Conservation (phyloP, 2,888 invertebrate genomes). For the Chromoteleia sp. region DNA sequence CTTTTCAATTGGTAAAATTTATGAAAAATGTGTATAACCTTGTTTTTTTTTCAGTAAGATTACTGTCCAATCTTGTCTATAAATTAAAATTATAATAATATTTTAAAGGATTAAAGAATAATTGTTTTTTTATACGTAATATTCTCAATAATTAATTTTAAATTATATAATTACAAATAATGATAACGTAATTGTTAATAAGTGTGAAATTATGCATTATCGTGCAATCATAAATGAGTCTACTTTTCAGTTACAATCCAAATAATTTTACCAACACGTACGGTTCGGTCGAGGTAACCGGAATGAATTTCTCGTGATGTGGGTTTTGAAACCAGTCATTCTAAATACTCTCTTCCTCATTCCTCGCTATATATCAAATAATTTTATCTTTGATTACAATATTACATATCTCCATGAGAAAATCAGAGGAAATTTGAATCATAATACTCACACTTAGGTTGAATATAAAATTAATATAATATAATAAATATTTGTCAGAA, state of each 20-base stretch:
- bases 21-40: neutral
- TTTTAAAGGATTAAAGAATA: neutral
- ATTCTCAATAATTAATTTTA: too few species aligned
- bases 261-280: slow-evolving; percentile 18
- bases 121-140: neutral
- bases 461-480: neutral
- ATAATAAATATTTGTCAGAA: neutral
- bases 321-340: slow-evolving; percentile 43
- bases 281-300: slow-evolving; percentile 14
- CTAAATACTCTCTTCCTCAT: slow-evolving; percentile 51
- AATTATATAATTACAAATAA: neutral
- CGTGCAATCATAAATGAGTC: neutral
- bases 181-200: slow-evolving; percentile 1
- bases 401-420: slow-evolving; percentile 41
- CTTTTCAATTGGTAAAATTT: too few species aligned
- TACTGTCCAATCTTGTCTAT: slow-evolving; percentile 4
- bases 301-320: slow-evolving; percentile 45
- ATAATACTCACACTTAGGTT: neutral
- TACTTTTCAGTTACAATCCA: slow-evolving; percentile 11
- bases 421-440: slow-evolving; percentile 37
- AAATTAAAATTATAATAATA: neutral
- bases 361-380: slow-evolving; percentile 37
- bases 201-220: neutral
- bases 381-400: slow-evolving; percentile 54
- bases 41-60: neutral